phyloP scores from a whole-genome alignment of 2,888 invertebrate genomes.

The Polia nebulosa region DNA sequence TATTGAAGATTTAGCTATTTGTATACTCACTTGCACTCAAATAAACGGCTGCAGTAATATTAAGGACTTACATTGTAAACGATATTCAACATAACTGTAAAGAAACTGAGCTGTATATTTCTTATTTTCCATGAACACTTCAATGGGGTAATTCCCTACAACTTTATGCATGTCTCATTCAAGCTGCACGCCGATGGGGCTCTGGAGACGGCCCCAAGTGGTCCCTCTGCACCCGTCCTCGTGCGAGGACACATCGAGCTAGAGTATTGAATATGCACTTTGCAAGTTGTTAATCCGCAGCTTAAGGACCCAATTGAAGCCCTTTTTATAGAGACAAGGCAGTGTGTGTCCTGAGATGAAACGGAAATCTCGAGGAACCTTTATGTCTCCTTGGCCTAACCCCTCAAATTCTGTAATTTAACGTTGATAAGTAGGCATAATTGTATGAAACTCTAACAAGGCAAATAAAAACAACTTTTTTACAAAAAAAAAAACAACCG shows the following conservation, averaged over 20 bases:
- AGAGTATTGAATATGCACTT: slow-evolving; percentile 66
- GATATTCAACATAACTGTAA: background rate
- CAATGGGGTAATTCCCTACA: slow-evolving; percentile 57
- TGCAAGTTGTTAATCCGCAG: slow-evolving; percentile 56
- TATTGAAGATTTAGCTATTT: slow-evolving; percentile 1
- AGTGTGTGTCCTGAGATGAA: slow-evolving; percentile 7
- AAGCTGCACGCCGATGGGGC: slow-evolving; percentile 49
- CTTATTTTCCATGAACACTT: slow-evolving; percentile 25
- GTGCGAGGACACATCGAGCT: slow-evolving; percentile 46
- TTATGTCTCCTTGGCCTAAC: slow-evolving; percentile 12
- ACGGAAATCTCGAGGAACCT: slow-evolving; percentile 19
- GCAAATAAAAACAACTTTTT: too few species aligned
- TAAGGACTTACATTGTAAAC: background rate
- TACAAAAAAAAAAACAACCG: too few species aligned
- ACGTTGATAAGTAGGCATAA: background rate
- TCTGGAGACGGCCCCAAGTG: slow-evolving; percentile 57
- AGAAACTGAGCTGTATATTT: background rate
- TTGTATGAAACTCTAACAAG: background rate
- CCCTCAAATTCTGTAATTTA: background rate
- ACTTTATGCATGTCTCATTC: slow-evolving; percentile 61
- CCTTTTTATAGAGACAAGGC: slow-evolving; percentile 38
- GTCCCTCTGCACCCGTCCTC: slow-evolving; percentile 49
- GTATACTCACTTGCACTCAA: background rate
- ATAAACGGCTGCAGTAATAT: slow-evolving; percentile 10
- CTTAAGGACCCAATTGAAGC: slow-evolving; percentile 49